Evolutionary conservation across 2,797 vertebrate genomes (phyloP), one percentile per base, ranked within the genome.

Genomic region (Chlorospingus semifuscus): DNA sequence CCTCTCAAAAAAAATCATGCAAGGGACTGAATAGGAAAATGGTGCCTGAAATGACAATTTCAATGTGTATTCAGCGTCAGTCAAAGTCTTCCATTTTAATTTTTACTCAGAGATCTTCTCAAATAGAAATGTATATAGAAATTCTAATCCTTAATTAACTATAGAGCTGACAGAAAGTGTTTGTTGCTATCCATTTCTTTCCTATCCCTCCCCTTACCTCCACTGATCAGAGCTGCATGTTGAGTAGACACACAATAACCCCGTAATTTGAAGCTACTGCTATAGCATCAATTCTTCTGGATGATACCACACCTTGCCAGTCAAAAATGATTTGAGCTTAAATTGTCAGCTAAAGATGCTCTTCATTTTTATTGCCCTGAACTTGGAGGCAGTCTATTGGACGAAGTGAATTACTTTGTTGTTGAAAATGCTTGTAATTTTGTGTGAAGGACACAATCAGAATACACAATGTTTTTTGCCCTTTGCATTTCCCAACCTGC

Each of bases 351-450:
- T 87, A 81, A 95, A 91, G 87, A 92, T 76, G 64, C 50, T 95
- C 89, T 95, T 93, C 36, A 29, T 89, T 81, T 78, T 60, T 94
- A 87, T 87, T 89, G 91, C 94, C 94, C 84, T 96, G 94, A 94
- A 93, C 71, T 68, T 71, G 66, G 36, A 37, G 74, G 83, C 83
- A 87, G 49, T 94, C 85, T 94, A 44, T 94, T 91, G 92, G 84
- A 79, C 27, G 41, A 94, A 93, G 90, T 79, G 77, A 95, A 96
- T 96, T 86, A 96, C 93, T 94, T 91, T 64, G 74, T 90, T 96
- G 70, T 63, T 71, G 72, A 82, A 94, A 96, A 83, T 68, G 47
- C 80, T 94, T 65, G 49, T 95, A 83, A 94, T 95, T 96, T 95
- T 93, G 57, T 80, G 64, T 83, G 83, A 91, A 89, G 79, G 56